Evolutionary conservation across 2,888 invertebrate genomes (phyloP).

Genomic region (Chironomus tentans): DNA sequence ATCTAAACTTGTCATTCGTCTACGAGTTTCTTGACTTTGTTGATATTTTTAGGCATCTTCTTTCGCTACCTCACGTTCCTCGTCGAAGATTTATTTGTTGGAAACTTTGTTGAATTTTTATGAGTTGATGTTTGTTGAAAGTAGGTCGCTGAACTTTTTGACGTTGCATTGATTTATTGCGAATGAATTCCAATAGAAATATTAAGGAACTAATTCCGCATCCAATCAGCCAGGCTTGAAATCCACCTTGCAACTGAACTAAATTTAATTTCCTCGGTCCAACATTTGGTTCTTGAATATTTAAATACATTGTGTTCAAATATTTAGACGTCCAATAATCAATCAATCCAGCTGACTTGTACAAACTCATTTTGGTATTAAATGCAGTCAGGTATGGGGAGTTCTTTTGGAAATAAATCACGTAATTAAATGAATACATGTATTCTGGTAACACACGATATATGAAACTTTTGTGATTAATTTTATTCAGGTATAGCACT

Average conservation of each 20-base stretch:
- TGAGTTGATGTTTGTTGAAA: no score
- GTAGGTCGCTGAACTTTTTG: no score
- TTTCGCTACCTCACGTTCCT: not conserved
- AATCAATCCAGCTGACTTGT: not conserved
- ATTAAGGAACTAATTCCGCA: not conserved
- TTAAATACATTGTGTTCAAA: not conserved
- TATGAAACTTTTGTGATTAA: not conserved
- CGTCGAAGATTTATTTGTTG: not conserved
- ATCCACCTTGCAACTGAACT: not conserved
- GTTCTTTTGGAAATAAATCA: not conserved
- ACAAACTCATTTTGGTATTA: not conserved
- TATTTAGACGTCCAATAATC: not conserved
- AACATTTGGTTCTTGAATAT: not conserved
- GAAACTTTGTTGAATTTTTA: not conserved
- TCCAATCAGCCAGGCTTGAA: not conserved
- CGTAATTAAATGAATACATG: not conserved
- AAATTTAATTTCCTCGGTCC: not conserved
- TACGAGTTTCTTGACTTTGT: not conserved
- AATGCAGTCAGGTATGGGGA: not conserved
- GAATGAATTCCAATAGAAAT: not conserved
- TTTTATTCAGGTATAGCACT: not conserved
- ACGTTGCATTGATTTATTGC: no score
- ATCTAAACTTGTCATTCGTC: not conserved
- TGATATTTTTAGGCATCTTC: not conserved
- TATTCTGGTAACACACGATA: not conserved